Evolutionary conservation across 2,113 vertebrate genomes (phyloP).

Genomic region (Prietella phreatophila): DNA sequence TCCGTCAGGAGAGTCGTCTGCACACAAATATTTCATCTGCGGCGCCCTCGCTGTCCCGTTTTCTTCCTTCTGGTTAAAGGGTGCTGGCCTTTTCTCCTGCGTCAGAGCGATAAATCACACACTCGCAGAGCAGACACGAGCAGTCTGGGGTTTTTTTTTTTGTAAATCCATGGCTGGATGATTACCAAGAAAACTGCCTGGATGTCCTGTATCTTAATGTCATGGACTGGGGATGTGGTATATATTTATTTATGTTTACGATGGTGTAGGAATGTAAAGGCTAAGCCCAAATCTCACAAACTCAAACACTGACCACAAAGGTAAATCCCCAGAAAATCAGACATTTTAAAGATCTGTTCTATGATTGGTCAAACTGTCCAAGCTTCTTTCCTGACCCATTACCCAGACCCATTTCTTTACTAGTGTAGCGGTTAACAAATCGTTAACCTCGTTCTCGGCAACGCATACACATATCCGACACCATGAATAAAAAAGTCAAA

Average conservation of each 20-base stretch:
- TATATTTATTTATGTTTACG: not conserved
- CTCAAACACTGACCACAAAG: not conserved
- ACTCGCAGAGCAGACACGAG: not conserved
- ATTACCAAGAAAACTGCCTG: not conserved
- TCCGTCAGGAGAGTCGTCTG: not conserved
- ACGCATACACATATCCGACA: not conserved
- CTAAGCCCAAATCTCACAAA: not conserved
- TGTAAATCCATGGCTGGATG: slow-evolving; percentile 3
- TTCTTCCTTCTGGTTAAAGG: slow-evolving; percentile 1
- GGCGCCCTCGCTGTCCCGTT: not conserved
- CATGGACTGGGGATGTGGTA: not conserved
- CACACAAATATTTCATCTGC: not conserved
- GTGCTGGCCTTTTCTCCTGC: not conserved
- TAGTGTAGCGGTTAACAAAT: not conserved
- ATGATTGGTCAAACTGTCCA: too few relatives aligned
- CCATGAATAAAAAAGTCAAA: not conserved
- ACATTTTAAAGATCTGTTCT: not conserved
- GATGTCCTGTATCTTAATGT: not conserved
- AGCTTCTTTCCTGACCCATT: not conserved
- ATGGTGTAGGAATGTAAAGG: not conserved
- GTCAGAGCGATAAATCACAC: slow-evolving; percentile 36
- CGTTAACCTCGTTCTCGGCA: not conserved
- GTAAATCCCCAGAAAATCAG: not conserved
- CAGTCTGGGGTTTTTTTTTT: not conserved
- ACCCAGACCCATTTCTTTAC: not conserved